Evolutionary conservation across 2,113 vertebrate species (phyloP).

Genomic region (Grantiella picta): DNA sequence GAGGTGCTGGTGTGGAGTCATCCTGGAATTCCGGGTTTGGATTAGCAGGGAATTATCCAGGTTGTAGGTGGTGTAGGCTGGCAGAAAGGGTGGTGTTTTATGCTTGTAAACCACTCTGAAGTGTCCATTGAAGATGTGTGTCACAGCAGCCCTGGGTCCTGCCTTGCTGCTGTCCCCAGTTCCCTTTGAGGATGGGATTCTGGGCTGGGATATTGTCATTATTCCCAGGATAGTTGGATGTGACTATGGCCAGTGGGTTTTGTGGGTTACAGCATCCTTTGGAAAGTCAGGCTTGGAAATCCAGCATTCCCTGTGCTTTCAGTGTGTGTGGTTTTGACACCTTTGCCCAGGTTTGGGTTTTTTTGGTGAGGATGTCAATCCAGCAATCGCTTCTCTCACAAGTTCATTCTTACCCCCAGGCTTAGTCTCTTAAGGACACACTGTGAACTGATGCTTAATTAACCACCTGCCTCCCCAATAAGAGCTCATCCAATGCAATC

Average conservation of each 20-base stretch:
- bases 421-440: conserved; percentile 23
- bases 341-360: background rate
- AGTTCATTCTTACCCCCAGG: conserved; percentile 40
- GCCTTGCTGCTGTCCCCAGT: background rate
- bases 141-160: background rate
- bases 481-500: background rate
- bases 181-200: background rate
- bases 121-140: background rate
- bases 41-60: background rate
- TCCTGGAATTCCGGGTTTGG: background rate
- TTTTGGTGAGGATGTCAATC: background rate
- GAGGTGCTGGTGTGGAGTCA: background rate
- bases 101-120: background rate
- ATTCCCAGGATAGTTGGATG: accelerated
- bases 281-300: background rate
- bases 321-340: background rate
- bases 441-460: conserved; percentile 54
- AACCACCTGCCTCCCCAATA: conserved; percentile 34
- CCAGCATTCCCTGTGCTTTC: background rate
- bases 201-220: background rate
- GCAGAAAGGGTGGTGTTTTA: background rate
- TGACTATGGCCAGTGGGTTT: background rate
- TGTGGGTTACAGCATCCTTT: background rate
- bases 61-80: background rate
- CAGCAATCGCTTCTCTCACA: background rate